Base-by-base conservation (phyloP, 2,888 invertebrate genomes). In the Stramonita haemastoma region DNA sequence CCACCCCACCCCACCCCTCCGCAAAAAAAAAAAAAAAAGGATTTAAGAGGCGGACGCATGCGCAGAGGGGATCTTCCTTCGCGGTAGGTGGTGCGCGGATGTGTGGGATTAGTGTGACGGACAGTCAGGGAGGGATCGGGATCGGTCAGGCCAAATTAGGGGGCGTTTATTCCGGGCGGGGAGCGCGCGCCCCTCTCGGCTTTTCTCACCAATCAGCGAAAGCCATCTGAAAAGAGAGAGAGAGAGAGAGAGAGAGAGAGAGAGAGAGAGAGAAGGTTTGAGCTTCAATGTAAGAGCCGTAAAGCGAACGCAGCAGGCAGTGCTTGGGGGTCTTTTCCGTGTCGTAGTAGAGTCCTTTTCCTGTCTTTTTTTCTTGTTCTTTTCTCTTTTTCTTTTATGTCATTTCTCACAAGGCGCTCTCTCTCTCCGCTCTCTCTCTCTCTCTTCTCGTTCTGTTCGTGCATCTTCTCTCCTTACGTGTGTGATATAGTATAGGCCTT, bases 131-230 rank as follows among this genome's bases (percentile, higher is more conserved):
- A 36, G 36, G 60, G 60, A 36, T 22, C 66, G 8, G 36, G 83
- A 56, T 13, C 36, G 83, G 36, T 81, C 22, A 46, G 60, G 83
- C 46, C 46, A 88, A 88, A 88, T 88, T 88, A 88, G 88, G 81
- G 88, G 88, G 83, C 88, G 88, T 88, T 83, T 83, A 88, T 88
- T 57, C 66, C 70, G 66, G 36, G 57, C 81, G 88, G 88, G 88
- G 66, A 84, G 79, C 88, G 60, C 88, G 81, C 66, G 66, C 57
- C 83, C 66, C 88, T 66, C 83, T 79, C 66, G 32, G 57, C 56
- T 83, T 66, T 60, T 83, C 81, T 83, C 88, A 83, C 88, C 88
- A 88, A 88, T 88, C 88, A 88, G 88, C 88, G 81, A 66, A n/a
- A n/a, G 32, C 88, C 60, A 88, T 88, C 22, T 11, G n/a, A 26